Conservation (phyloP, 2,797 vertebrate genomes). For the Valencia hispanica region DNA sequence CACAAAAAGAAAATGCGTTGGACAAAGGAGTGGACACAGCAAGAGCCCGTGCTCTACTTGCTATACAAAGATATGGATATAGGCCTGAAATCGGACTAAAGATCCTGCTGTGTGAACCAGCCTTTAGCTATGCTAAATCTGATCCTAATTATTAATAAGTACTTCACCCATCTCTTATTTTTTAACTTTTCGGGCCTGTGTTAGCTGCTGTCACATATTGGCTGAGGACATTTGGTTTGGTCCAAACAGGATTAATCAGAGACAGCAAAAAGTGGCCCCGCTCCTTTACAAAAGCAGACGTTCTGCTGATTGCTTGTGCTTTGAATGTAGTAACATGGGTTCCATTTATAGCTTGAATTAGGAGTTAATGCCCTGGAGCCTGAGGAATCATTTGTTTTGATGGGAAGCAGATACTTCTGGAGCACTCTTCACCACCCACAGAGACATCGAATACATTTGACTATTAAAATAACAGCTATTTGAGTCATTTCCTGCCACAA, state of each 20-base stretch:
- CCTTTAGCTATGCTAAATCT: neutral
- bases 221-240: neutral
- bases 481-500: slow-evolving; percentile 41
- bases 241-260: neutral
- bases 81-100: no score
- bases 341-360: slow-evolving; percentile 1
- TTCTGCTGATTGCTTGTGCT: neutral
- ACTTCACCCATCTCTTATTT: neutral
- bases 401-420: slow-evolving; percentile 8
- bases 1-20: no score
- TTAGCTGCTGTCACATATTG: neutral
- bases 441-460: slow-evolving; percentile 11
- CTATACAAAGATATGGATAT: no score
- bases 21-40: no score
- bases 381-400: neutral
- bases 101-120: neutral
- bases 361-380: neutral
- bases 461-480: slow-evolving; percentile 34
- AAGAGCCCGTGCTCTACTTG: no score
- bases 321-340: neutral
- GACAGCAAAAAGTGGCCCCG: neutral
- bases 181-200: neutral
- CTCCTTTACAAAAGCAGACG: neutral
- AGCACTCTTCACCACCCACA: slow-evolving; percentile 25
- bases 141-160: neutral